phyloP scores from a whole-genome alignment of 2,888 invertebrate species.

The Cataglyphis rosenhaueri region DNA sequence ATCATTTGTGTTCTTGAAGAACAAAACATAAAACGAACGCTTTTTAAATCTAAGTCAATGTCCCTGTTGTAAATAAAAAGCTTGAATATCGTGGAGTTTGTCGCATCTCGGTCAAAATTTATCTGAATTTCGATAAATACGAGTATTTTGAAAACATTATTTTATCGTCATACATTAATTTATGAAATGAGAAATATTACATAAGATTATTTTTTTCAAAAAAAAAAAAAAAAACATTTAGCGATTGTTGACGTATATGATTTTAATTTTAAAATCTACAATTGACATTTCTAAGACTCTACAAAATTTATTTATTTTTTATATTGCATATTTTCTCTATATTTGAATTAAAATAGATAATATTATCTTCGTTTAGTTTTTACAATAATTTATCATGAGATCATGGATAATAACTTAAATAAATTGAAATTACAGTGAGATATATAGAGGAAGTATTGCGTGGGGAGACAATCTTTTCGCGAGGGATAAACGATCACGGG shows the following conservation, averaged over 20 bases:
- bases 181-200: not conserved
- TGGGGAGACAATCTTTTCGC: not conserved
- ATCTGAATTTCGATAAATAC: not conserved
- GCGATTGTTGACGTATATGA: not conserved
- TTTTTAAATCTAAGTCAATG: not conserved
- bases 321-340: not conserved
- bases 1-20: not conserved
- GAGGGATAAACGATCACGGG: not conserved
- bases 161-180: not conserved
- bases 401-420: not conserved
- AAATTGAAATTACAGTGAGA: not conserved
- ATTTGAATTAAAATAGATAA: not conserved
- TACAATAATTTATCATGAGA: not conserved
- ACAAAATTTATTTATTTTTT: not conserved
- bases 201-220: not conserved
- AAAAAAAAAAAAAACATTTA: not conserved
- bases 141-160: not conserved
- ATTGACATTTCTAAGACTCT: not conserved
- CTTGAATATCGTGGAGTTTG: not conserved
- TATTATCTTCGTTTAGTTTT: slow-evolving; percentile 5
- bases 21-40: not conserved
- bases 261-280: not conserved
- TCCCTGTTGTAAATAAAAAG: not conserved
- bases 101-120: not conserved
- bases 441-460: not conserved